Conservation (phyloP, 2,888 invertebrate genomes). For the Panzeria rudis region DNA sequence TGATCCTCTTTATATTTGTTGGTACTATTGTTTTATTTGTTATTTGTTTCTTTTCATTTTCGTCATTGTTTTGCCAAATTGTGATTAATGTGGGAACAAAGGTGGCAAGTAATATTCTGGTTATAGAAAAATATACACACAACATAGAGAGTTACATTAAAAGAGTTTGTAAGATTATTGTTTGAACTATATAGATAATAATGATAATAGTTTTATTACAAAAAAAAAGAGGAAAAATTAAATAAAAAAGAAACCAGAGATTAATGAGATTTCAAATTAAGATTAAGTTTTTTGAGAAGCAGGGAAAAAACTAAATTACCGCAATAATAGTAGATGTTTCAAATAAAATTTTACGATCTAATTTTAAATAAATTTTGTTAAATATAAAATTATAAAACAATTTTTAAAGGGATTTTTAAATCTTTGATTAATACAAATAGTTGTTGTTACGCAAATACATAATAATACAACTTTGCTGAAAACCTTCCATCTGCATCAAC, state of each 20-base stretch:
- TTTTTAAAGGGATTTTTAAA: no score
- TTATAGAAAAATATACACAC: background rate
- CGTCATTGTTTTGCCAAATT: conserved; percentile 69
- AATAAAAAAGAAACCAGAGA: background rate
- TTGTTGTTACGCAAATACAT: background rate
- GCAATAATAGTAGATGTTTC: no score
- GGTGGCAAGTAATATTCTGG: conserved; percentile 33
- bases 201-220: background rate
- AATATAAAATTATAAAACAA: no score
- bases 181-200: background rate
- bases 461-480: background rate
- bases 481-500: background rate
- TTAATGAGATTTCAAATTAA: conserved; percentile 8
- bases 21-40: conserved; percentile 52
- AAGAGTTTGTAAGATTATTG: conserved; percentile 6
- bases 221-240: background rate
- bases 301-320: no score
- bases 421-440: background rate
- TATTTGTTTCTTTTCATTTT: conserved; percentile 42
- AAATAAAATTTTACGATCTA: background rate
- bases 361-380: background rate
- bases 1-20: conserved; percentile 48
- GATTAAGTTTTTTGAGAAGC: background rate
- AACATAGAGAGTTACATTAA: background rate
- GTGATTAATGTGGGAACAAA: conserved; percentile 69